Percentiles rank a stretch among this genome's conserved stretches.
These are phyloP conservation scores for Drosophila neonasuta DNA, from an alignment of 2,888 invertebrate genomes.

Conservation along the genomic window DNA sequence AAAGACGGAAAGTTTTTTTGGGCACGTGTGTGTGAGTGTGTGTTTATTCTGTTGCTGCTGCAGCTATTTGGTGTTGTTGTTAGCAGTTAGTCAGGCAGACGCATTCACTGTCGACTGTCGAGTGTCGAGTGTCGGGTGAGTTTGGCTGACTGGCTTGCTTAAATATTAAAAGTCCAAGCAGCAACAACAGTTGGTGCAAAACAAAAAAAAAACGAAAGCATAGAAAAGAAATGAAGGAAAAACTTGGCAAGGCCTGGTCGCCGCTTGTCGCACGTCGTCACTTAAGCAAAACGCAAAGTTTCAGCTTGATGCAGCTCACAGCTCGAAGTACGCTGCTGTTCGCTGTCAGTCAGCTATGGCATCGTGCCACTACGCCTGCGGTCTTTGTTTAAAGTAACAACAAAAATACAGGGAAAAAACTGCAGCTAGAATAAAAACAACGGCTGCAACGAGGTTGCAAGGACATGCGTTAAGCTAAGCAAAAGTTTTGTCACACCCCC, in stretches of 20 bases:
- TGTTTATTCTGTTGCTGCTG: slow-evolving; percentile 27
- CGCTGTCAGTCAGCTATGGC: slow-evolving; percentile 39
- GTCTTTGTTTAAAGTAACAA: slow-evolving; percentile 62
- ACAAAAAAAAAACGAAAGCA: slow-evolving; percentile 1
- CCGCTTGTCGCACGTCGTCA: slow-evolving; percentile 75
- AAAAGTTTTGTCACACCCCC: slow-evolving; percentile 62
- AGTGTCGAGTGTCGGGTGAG: slow-evolving; percentile 11
- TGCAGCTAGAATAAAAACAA: slow-evolving; percentile 25
- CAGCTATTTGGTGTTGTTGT: slow-evolving; percentile 16
- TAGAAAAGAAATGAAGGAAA: background rate
- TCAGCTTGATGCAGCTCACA: slow-evolving; percentile 27
- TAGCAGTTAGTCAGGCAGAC: slow-evolving; percentile 39
- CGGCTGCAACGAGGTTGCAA: slow-evolving; percentile 30
- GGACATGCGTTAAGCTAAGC: slow-evolving; percentile 62
- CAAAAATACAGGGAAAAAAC: slow-evolving; percentile 23
- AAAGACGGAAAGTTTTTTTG: slow-evolving; percentile 21
- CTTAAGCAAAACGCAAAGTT: slow-evolving; percentile 68
- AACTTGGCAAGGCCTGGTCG: slow-evolving; percentile 34
- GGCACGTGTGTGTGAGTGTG: slow-evolving; percentile 42
- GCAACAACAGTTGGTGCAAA: slow-evolving; percentile 30
- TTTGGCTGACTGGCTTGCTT: slow-evolving; percentile 46
- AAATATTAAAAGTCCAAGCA: slow-evolving; percentile 68
- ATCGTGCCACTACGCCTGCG: slow-evolving; percentile 29
- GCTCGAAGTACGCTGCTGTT: slow-evolving; percentile 22
- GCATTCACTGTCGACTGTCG: slow-evolving; percentile 19